Percentiles rank a stretch among this genome's conserved stretches.
Conservation (phyloP, 1,140 invertebrate genomes). For the Aphis craccivora region DNA sequence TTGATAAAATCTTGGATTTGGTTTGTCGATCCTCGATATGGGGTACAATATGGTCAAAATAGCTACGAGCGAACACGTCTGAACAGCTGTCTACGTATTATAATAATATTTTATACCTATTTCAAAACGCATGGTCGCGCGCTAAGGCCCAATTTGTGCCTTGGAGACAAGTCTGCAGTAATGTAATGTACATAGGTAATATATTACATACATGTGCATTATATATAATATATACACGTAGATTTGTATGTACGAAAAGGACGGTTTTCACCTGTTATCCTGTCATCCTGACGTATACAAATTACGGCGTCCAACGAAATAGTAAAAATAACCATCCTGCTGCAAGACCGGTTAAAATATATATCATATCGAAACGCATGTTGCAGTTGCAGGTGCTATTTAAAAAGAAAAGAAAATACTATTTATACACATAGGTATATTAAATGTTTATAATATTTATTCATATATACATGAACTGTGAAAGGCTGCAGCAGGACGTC, state of each 20-base stretch:
- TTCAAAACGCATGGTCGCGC: not conserved
- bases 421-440: not conserved
- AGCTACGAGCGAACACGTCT: not conserved
- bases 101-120: not conserved
- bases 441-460: not conserved
- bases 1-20: not conserved
- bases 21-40: not conserved
- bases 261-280: slow-evolving; percentile 8
- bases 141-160: not conserved
- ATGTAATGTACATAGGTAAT: not conserved
- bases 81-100: not conserved
- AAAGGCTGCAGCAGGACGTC: slow-evolving; percentile 1
- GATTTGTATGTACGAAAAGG: not conserved
- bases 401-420: not conserved
- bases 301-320: not conserved
- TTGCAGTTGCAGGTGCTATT: not conserved
- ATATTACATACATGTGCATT: not conserved
- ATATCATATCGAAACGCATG: not conserved
- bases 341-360: slow-evolving; percentile 2
- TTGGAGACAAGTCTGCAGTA: not conserved
- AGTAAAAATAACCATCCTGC: not conserved
- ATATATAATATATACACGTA: not conserved
- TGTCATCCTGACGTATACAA: slow-evolving; percentile 13
- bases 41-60: not conserved
- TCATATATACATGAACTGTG: not conserved